Percentiles rank a stretch among this genome's conserved stretches.
Evolutionary conservation across 2,888 invertebrate genomes (phyloP).

Genomic region (Oxycera nigricornis): DNA sequence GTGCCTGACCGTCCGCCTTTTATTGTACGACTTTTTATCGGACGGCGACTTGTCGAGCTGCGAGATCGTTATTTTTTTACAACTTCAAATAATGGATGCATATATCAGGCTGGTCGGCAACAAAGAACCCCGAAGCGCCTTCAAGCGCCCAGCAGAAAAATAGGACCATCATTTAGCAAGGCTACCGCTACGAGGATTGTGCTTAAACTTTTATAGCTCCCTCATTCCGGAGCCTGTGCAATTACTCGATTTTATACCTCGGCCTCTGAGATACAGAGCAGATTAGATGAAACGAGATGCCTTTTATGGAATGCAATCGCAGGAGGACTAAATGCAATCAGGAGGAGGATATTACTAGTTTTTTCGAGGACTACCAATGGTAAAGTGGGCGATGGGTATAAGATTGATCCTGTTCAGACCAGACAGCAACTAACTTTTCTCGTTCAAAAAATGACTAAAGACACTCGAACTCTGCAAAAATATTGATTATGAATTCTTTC

Average conservation of each 20-base stretch:
- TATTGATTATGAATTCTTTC: too few species aligned
- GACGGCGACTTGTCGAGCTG: slow-evolving; percentile 3
- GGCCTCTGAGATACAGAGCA: neutral
- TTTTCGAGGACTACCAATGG: too few species aligned
- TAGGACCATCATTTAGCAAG: slow-evolving; percentile 19
- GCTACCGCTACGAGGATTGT: neutral
- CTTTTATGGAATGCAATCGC: neutral
- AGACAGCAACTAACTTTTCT: too few species aligned
- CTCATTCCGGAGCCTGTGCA: neutral
- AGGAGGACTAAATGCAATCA: neutral
- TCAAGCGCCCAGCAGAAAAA: neutral
- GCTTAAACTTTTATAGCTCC: slow-evolving; percentile 3
- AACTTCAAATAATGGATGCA: slow-evolving; percentile 36
- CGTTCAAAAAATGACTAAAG: too few species aligned
- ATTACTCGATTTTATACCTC: neutral
- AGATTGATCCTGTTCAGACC: too few species aligned
- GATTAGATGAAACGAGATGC: neutral
- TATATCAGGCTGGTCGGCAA: slow-evolving; percentile 16
- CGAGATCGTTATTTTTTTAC: slow-evolving; percentile 37
- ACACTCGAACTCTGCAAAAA: too few species aligned
- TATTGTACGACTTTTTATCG: slow-evolving; percentile 38
- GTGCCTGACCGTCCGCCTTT: slow-evolving; percentile 31
- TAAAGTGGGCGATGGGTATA: too few species aligned
- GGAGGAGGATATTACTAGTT: neutral
- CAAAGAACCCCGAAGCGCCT: slow-evolving; percentile 6